These are phyloP conservation scores for Acromyrmex heyeri DNA, from an alignment of 1,140 invertebrate species.

Conservation along the genomic window DNA sequence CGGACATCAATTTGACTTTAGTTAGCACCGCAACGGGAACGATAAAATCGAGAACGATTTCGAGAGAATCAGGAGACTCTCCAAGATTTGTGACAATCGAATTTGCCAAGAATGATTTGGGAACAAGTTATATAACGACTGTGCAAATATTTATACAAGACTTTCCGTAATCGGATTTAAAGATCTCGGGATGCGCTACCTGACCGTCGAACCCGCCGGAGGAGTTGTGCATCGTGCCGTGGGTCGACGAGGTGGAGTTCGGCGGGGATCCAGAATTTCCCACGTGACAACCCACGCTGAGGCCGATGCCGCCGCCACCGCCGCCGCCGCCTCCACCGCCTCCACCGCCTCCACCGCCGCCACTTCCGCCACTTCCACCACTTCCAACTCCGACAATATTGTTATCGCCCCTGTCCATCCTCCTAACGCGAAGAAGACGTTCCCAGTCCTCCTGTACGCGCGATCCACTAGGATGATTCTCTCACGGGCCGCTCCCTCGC, in stretches of 20 bases:
- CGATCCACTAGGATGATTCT: constrained; percentile 39
- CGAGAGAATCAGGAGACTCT: neutral
- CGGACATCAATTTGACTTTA: neutral
- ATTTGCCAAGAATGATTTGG: neutral
- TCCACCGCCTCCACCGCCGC: constrained; percentile 4
- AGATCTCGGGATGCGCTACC: constrained; percentile 67
- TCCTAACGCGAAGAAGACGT: constrained; percentile 50
- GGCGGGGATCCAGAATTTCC: constrained; percentile 78
- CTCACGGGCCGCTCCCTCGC: constrained; percentile 58
- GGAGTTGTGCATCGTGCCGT: constrained; percentile 75
- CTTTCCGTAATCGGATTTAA: neutral
- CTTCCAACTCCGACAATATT: constrained; percentile 52
- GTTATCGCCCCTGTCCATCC: constrained; percentile 81
- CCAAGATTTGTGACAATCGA: neutral
- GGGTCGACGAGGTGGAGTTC: constrained; percentile 78
- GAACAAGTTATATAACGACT: neutral
- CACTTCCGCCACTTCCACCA: constrained; percentile 6
- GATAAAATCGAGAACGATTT: neutral
- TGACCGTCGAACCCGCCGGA: constrained; percentile 79
- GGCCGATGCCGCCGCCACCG: constrained; percentile 25
- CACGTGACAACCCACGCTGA: constrained; percentile 49
- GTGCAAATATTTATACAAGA: constrained; percentile 15
- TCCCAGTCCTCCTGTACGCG: constrained; percentile 13
- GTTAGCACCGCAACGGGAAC: neutral
- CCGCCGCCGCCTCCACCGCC: constrained; percentile 12